Percentiles rank a stretch among this genome's conserved stretches.
These are phyloP conservation scores for Eucidaris tribuloides DNA, from an alignment of 35 echinoderm and acorn worm genomes.

Conservation along the genomic window DNA sequence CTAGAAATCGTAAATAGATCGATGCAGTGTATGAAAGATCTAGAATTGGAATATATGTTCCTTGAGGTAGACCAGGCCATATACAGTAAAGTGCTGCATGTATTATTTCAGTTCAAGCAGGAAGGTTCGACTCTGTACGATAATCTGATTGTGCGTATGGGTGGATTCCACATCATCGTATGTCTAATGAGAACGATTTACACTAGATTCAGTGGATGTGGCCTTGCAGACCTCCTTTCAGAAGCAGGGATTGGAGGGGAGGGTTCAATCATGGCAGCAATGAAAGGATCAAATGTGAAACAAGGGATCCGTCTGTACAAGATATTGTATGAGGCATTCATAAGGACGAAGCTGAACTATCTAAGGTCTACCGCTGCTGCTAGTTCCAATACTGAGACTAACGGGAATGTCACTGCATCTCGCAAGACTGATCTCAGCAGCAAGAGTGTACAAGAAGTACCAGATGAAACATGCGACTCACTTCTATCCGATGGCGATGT, in stretches of 20 bases:
- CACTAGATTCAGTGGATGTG: background rate
- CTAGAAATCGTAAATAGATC: background rate
- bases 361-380: background rate
- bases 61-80: background rate
- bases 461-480: background rate
- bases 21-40: background rate
- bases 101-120: background rate
- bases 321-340: background rate
- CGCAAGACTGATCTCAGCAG: too few relatives aligned
- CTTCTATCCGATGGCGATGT: background rate
- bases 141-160: background rate
- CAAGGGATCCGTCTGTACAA: background rate
- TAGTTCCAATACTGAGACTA: too few relatives aligned
- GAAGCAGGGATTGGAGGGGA: background rate
- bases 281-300: background rate
- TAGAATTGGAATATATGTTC: background rate
- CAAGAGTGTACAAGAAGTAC: background rate
- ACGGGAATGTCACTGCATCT: too few relatives aligned
- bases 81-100: background rate
- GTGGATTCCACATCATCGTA: background rate
- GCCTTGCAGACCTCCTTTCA: background rate
- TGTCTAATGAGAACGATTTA: slow-evolving; percentile 3
- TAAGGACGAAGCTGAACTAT: background rate
- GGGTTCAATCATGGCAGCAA: background rate
- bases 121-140: background rate